Evolutionary conservation across 2,113 vertebrate species (phyloP).

Genomic region (Mugil cephalus): DNA sequence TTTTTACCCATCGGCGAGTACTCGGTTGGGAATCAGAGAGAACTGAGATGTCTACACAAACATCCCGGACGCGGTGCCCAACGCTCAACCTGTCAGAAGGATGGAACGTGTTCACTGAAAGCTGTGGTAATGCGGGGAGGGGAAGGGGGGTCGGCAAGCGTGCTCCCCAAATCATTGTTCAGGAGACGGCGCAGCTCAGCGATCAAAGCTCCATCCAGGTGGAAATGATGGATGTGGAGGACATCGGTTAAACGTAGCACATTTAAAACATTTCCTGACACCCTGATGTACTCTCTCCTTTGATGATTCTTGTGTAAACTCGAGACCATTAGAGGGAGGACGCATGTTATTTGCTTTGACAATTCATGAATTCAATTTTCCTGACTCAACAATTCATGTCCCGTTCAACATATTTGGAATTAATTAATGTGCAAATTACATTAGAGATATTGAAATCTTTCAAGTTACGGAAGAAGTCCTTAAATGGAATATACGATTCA

Average conservation of each 20-base stretch:
- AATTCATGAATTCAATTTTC: constrained; percentile 28
- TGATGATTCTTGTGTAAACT: constrained; percentile 43
- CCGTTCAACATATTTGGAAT: not conserved
- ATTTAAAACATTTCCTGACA: constrained; percentile 57
- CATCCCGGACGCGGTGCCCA: constrained; percentile 6
- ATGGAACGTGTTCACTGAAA: constrained; percentile 11
- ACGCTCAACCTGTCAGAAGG: constrained; percentile 34
- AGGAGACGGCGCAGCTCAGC: constrained; percentile 47
- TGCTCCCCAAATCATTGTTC: constrained; percentile 61
- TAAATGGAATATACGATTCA: not conserved
- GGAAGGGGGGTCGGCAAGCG: constrained; percentile 30
- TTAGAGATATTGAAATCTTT: not conserved
- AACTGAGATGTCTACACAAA: constrained; percentile 24
- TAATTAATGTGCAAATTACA: constrained; percentile 1
- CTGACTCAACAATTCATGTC: constrained; percentile 18
- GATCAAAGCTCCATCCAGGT: constrained; percentile 67
- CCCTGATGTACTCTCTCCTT: constrained; percentile 36
- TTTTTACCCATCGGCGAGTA: constrained; percentile 31
- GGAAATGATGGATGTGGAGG: constrained; percentile 70
- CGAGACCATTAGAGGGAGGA: constrained; percentile 14
- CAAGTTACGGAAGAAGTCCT: not conserved
- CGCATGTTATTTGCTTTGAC: constrained; percentile 31
- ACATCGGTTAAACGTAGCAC: constrained; percentile 63
- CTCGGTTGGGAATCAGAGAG: not conserved
- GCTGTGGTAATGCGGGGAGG: constrained; percentile 8